Base-by-base conservation (phyloP, 1,140 invertebrate species). In the Plectus sambesii region DNA sequence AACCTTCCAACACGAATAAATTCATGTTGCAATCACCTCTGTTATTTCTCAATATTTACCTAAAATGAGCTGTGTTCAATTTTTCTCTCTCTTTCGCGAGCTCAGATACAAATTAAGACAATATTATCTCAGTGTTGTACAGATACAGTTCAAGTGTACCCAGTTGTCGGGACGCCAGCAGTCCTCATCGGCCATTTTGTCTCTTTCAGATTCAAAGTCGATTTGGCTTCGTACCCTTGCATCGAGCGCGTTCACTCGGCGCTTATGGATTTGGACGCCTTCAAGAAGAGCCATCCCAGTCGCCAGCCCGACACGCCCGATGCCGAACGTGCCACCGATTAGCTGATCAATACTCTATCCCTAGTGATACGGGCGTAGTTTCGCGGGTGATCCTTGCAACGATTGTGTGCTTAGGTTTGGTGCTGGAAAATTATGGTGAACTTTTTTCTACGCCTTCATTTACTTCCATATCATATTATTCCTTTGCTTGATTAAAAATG, bases 171-270 rank as follows among this genome's bases (percentile, higher is more conserved):
- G 12, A 12, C 12, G 30, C 30, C 30, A 33, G 17, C 30, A 12
- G 30, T 33, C 12, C 30, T 33, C 17, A 17, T n/a, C 30, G n/a
- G 12, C 30, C n/a, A 33, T 12, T 33, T 12, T 23, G 29, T 22
- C 22, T 24, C 38, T 17, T 55, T 37, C 55, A 83, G 84, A 72
- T 94, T 90, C 73, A 82, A 85, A 59, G 86, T 94, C 0, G 85
- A 93, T 67, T 73, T 93, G 62, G 77, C 81, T 53, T 80, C 81
- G 1, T 96, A 85, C 70, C 88, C 89, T 12, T 85, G 81, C 38
- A 89, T 93, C 54, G 72, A 82, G 23, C 77, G 84, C 57, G 85
- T 94, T 35, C 81, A 87, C 72, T 78, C 83, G 27, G 60, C 61
- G 5, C 60, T 77, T 3, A 40, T 27, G 1, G 79, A 85, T 66